Evolutionary conservation across 2,888 invertebrate species (phyloP).

Genomic region (Taenaris catops): DNA sequence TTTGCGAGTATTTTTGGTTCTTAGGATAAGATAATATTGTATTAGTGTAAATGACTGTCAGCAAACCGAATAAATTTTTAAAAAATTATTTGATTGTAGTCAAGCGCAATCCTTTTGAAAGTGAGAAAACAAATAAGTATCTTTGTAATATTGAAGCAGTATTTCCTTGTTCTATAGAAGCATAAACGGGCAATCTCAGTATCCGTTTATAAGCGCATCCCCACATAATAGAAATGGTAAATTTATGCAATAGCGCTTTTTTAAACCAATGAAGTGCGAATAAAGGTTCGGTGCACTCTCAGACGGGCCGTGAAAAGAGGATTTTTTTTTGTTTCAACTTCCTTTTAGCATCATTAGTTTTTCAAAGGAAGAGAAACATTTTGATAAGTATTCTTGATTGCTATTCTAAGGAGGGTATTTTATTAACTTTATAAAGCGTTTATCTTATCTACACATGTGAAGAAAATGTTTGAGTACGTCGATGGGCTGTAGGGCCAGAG

Average conservation of each 20-base stretch:
- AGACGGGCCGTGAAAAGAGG: constrained; percentile 9
- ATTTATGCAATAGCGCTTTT: constrained; percentile 47
- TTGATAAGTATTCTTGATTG: not conserved
- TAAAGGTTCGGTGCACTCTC: constrained; percentile 33
- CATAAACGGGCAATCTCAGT: constrained; percentile 28
- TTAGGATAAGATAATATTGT: too few species aligned
- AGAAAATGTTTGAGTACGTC: too few species aligned
- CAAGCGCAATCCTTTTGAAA: too few species aligned
- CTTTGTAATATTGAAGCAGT: constrained; percentile 16
- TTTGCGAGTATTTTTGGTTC: too few species aligned
- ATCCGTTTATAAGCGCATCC: constrained; percentile 24
- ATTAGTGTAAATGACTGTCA: too few species aligned
- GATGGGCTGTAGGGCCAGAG: too few species aligned
- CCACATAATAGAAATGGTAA: constrained; percentile 35
- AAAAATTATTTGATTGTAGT: too few species aligned
- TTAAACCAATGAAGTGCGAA: constrained; percentile 41
- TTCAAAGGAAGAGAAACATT: constrained; percentile 13
- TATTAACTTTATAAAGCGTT: too few species aligned
- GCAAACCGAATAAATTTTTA: too few species aligned
- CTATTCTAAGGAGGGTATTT: too few species aligned
- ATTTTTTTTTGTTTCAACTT: constrained; percentile 14
- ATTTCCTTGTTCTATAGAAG: constrained; percentile 29
- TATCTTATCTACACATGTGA: too few species aligned
- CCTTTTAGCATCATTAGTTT: constrained; percentile 17
- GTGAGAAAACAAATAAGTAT: too few species aligned